Evolutionary conservation across 2,797 vertebrate species (phyloP).

Genomic region (Coregonus suidteri): DNA sequence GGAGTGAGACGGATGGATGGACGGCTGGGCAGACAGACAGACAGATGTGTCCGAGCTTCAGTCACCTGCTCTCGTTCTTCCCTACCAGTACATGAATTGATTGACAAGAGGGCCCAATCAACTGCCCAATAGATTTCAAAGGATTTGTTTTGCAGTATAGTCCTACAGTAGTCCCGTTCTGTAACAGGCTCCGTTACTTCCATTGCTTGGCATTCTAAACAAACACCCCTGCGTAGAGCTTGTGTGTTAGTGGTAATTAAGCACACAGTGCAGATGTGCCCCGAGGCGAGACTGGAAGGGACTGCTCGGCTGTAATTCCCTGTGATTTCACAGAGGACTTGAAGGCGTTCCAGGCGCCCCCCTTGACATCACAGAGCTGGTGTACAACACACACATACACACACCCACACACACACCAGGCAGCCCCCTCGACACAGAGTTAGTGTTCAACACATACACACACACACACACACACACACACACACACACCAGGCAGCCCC

Average conservation of each 20-base stretch:
- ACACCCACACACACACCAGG: slow-evolving; percentile 9
- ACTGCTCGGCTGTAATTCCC: slow-evolving; percentile 52
- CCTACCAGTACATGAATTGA: not conserved
- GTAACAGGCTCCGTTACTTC: not conserved
- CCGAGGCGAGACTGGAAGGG: slow-evolving; percentile 34
- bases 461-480: slow-evolving; percentile 28
- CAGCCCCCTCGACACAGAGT: not conserved
- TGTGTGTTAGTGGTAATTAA: slow-evolving; percentile 5
- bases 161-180: not conserved
- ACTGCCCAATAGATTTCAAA: not conserved
- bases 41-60: not conserved
- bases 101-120: not conserved
- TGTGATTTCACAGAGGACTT: slow-evolving; percentile 54
- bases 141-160: not conserved
- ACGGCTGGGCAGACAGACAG: not conserved
- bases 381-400: slow-evolving; percentile 14
- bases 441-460: not conserved
- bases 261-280: slow-evolving; percentile 26
- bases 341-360: slow-evolving; percentile 9
- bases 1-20: not conserved
- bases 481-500: not conserved
- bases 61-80: not conserved
- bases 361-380: not conserved
- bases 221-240: not conserved
- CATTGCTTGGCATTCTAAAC: not conserved